A percentile compares a stretch with the other conserved stretches of the same genome.
Conservation (phyloP, 2,113 vertebrate genomes). For the Epinephelus cyanopodus region DNA sequence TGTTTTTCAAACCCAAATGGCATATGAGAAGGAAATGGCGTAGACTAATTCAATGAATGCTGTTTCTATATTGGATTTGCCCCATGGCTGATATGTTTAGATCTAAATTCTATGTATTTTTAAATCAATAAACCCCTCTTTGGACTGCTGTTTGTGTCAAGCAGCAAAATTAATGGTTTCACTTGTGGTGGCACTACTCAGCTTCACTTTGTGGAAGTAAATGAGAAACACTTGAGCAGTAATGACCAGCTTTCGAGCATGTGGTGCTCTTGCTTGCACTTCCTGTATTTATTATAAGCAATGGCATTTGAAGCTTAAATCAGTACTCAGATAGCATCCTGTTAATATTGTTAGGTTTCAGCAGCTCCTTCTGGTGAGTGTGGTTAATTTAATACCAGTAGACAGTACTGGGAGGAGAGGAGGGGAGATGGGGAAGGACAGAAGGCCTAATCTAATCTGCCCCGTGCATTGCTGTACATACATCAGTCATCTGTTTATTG, state of each 20-base stretch:
- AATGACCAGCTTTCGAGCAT: constrained; percentile 38
- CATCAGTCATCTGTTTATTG: constrained; percentile 64
- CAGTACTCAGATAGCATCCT: constrained; percentile 70
- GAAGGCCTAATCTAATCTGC: constrained; percentile 73
- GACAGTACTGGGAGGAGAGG: constrained; percentile 52
- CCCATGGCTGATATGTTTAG: constrained; percentile 48
- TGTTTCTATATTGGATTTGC: constrained; percentile 67
- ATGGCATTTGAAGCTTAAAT: constrained; percentile 71
- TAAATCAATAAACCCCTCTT: constrained; percentile 56
- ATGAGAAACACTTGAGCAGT: constrained; percentile 60
- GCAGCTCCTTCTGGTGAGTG: constrained; percentile 66
- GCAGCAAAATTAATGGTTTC: constrained; percentile 46
- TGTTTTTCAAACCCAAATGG: constrained; percentile 57
- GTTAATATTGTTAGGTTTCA: constrained; percentile 77
- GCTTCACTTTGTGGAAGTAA: constrained; percentile 52
- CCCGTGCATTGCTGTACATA: constrained; percentile 70
- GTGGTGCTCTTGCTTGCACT: constrained; percentile 49
- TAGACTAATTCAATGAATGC: constrained; percentile 58
- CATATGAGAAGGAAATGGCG: constrained; percentile 59
- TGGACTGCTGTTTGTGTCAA: constrained; percentile 35
- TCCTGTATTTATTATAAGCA: constrained; percentile 79
- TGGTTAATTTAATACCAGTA: constrained; percentile 77
- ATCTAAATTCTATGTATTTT: constrained; percentile 55
- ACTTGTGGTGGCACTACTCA: constrained; percentile 12
- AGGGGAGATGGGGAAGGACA: constrained; percentile 57